These are phyloP conservation scores for Enteromius trimaculatus DNA, from an alignment of 2,797 vertebrate genomes.

Conservation along the genomic window DNA sequence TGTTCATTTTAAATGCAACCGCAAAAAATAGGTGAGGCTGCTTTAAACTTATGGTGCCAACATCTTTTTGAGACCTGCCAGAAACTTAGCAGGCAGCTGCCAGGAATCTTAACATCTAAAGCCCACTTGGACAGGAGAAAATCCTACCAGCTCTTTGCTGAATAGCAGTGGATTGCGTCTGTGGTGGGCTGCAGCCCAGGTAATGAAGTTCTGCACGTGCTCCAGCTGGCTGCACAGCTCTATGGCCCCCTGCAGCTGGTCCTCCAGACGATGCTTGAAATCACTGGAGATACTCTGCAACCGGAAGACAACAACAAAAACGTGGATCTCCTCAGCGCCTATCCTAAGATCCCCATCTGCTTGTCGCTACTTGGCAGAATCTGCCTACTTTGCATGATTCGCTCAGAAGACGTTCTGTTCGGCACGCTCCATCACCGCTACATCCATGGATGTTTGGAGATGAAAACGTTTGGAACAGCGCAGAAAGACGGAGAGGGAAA, in stretches of 20 bases:
- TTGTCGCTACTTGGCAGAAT: conserved; percentile 63
- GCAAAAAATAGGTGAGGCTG: not conserved
- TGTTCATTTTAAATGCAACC: not conserved
- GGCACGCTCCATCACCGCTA: conserved; percentile 58
- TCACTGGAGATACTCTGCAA: conserved; percentile 89
- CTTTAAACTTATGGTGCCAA: not conserved
- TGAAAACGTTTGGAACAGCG: conserved; percentile 38
- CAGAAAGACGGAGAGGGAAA: conserved; percentile 58
- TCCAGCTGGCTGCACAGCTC: conserved; percentile 92
- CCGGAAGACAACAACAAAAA: conserved; percentile 35
- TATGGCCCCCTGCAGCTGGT: conserved; percentile 90
- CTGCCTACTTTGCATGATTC: conserved; percentile 62
- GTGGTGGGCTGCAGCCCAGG: conserved; percentile 92
- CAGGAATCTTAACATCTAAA: conserved; percentile 26
- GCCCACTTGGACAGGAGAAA: not conserved
- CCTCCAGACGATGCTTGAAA: conserved; percentile 89
- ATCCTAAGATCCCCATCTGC: conserved; percentile 57
- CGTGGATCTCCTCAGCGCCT: conserved; percentile 40
- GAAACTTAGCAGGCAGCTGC: not conserved
- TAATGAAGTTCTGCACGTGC: conserved; percentile 96
- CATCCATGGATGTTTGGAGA: conserved; percentile 66
- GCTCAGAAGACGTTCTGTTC: conserved; percentile 60
- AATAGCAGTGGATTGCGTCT: conserved; percentile 92
- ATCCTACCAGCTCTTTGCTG: conserved; percentile 93
- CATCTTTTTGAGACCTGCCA: conserved; percentile 30